A percentile compares a stretch with the other conserved stretches of the same genome.
Conservation (phyloP, 1,140 invertebrate species). For the Drosophila orena region DNA sequence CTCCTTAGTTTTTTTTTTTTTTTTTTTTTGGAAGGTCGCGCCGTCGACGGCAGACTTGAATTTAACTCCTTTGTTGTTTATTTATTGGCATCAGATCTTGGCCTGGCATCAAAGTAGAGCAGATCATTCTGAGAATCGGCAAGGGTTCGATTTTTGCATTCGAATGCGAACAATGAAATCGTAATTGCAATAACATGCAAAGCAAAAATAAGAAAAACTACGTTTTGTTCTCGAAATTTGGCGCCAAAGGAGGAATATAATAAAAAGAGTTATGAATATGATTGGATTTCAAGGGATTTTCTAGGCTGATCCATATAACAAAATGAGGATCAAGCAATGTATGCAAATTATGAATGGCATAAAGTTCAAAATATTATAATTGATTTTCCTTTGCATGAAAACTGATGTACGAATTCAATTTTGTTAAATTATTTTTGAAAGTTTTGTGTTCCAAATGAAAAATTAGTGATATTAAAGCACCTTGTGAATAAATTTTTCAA, state of each 20-base stretch:
- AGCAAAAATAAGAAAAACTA: constrained; percentile 35
- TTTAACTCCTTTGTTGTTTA: constrained; percentile 82
- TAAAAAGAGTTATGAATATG: constrained; percentile 26
- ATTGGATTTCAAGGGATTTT: constrained; percentile 20
- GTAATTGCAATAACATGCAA: constrained; percentile 82
- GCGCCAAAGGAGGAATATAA: constrained; percentile 54
- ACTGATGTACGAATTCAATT: no score
- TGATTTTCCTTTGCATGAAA: background rate
- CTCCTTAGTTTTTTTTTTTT: constrained; percentile 24
- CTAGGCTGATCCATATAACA: background rate
- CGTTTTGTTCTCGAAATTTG: constrained; percentile 32
- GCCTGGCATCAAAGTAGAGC: constrained; percentile 45
- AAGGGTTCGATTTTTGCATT: constrained; percentile 71
- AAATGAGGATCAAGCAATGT: background rate
- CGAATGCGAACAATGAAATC: constrained; percentile 61
- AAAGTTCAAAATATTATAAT: constrained; percentile 1
- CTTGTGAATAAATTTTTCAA: background rate
- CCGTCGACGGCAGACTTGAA: constrained; percentile 47
- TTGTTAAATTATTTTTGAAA: background rate
- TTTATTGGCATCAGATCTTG: constrained; percentile 69
- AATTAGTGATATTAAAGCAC: no score
- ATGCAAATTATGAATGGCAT: constrained; percentile 8
- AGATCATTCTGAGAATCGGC: constrained; percentile 37
- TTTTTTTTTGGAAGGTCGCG: constrained; percentile 18
- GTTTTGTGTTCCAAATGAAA: no score